phyloP scores from a whole-genome alignment of 2,113 vertebrate genomes.

The Sigmodon hispidus region DNA sequence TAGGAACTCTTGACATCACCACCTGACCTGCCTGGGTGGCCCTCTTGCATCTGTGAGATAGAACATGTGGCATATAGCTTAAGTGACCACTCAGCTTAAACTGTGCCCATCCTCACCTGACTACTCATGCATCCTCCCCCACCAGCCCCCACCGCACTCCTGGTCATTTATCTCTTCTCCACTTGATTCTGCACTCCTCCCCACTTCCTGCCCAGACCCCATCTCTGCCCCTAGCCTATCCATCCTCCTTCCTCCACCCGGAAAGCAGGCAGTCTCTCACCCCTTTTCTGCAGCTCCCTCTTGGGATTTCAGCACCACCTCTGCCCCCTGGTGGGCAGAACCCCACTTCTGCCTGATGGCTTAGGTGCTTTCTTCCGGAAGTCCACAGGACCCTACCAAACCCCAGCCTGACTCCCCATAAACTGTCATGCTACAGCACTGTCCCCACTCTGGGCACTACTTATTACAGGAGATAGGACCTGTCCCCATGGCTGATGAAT shows the following conservation, averaged over 20 bases:
- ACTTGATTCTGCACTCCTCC: background rate
- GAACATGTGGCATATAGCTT: rapidly evolving
- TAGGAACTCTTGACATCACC: background rate
- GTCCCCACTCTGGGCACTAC: too few species aligned
- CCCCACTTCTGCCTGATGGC: background rate
- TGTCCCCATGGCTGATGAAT: rapidly evolving
- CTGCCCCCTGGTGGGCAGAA: background rate
- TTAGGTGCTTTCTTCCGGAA: too few species aligned
- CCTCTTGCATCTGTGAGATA: background rate
- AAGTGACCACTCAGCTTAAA: background rate
- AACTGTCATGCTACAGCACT: background rate
- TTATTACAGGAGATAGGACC: too few species aligned
- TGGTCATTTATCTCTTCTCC: background rate
- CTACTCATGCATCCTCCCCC: background rate
- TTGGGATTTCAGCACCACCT: rapidly evolving
- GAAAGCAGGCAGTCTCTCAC: background rate
- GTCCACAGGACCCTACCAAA: background rate
- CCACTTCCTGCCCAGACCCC: background rate
- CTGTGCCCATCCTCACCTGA: background rate
- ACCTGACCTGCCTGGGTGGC: rapidly evolving
- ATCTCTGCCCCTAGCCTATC: background rate
- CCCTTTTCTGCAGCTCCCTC: background rate
- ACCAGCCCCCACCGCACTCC: background rate
- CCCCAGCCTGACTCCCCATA: too few species aligned
- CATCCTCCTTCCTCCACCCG: background rate